A percentile compares a stretch with the other conserved stretches of the same genome.
Evolutionary conservation across 2,797 vertebrate genomes (phyloP).

Genomic region (Parauchenoglanis punctatus): DNA sequence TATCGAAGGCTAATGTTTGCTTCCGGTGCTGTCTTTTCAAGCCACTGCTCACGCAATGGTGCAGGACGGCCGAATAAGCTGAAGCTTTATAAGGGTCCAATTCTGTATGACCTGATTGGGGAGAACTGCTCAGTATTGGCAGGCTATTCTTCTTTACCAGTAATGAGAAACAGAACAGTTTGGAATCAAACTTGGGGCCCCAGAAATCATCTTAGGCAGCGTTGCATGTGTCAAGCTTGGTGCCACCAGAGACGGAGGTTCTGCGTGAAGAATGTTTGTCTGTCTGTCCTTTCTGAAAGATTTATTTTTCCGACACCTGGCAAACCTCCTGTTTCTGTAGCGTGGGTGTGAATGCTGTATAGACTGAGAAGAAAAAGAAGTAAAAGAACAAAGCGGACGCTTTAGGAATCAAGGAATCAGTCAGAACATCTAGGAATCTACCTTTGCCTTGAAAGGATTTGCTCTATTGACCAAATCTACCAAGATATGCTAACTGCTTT

Average conservation of each 20-base stretch:
- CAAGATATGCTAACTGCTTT: not conserved
- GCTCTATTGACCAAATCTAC: not conserved
- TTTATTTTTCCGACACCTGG: not conserved
- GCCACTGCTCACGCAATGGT: not conserved
- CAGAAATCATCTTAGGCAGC: not conserved
- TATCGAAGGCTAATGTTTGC: not conserved
- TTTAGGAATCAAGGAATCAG: not conserved
- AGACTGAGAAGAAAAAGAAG: not conserved
- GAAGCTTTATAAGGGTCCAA: too few relatives aligned
- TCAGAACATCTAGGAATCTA: not conserved
- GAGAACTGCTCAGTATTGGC: not conserved
- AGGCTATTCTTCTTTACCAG: not conserved
- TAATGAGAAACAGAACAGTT: not conserved
- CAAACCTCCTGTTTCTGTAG: not conserved
- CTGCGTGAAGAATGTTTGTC: not conserved
- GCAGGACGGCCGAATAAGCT: not conserved
- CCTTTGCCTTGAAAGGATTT: not conserved
- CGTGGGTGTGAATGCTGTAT: not conserved
- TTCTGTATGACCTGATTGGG: not conserved
- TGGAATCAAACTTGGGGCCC: not conserved
- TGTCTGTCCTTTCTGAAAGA: not conserved
- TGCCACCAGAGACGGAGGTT: not conserved
- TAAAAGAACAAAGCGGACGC: not conserved
- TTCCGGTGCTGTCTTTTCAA: not conserved
- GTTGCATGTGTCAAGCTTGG: not conserved